A percentile compares a stretch with the other conserved stretches of the same genome.
Conservation (phyloP, 2,113 vertebrate genomes). For the Ictalurus furcatus region DNA sequence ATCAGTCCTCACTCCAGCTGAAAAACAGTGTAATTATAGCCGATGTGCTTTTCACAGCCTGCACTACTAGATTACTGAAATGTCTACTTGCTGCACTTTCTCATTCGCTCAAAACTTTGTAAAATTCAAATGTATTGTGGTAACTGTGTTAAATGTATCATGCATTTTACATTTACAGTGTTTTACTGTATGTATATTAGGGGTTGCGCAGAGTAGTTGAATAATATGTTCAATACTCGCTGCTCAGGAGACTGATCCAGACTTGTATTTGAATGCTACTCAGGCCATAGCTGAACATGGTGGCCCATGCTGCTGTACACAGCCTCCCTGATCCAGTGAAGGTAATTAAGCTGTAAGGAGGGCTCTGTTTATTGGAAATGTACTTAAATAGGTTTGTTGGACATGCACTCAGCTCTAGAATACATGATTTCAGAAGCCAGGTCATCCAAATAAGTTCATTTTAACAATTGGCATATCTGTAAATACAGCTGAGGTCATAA, state of each 20-base stretch:
- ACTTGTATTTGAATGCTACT: neutral
- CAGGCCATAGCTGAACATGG: neutral
- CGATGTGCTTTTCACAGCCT: neutral
- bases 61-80: neutral
- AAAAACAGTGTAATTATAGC: slow-evolving; percentile 14
- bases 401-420: neutral
- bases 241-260: neutral
- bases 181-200: neutral
- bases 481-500: no score
- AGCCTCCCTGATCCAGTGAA: neutral
- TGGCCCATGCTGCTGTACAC: neutral
- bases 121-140: neutral
- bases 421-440: neutral
- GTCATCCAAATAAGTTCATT: no score
- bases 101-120: neutral
- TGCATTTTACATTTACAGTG: neutral
- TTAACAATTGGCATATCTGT: neutral
- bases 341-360: neutral
- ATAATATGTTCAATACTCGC: neutral
- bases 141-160: neutral
- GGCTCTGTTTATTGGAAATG: neutral
- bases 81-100: neutral
- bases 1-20: neutral
- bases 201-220: neutral
- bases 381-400: neutral